Evolutionary conservation across 2,888 invertebrate genomes (phyloP), one percentile per base, ranked within the genome.

Genomic region (Pristionchus arcanus): DNA sequence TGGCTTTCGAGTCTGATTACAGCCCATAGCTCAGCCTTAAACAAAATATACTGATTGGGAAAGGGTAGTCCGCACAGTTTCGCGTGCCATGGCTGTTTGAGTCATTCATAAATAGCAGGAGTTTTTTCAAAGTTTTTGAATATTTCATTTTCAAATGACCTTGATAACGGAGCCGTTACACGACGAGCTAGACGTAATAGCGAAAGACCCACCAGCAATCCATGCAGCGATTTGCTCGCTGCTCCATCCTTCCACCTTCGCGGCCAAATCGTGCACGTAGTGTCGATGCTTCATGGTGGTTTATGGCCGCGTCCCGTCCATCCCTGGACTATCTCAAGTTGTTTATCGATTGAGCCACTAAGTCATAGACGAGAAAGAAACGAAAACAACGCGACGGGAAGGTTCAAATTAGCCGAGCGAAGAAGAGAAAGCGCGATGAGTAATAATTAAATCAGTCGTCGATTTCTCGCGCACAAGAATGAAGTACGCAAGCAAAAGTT

Each of bases 141-240:
- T n/a, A 71, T 71, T 15, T 9, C 2, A 55, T 3, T 55, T 55
- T 55, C 55, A 3, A 16, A 16, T 16, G 13, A 28, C n/a, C 71
- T n/a, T 71, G 15, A n/a, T 25, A 71, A n/a, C 34, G 31, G 3
- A 25, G 34, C 16, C 13, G 16, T 16, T 28, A 15, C 71, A 25
- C 71, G 28, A 71, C 28, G 71, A 31, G 71, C 25, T 21, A 4
- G 15, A 71, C 31, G n/a, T 71, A 42, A 34, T 15, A 16, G 21
- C 15, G 9, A 85, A 9, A 21, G 11, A 77, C 55, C 49, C 77
- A 92, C 92, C 93, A 91, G 91, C 92, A 74, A 93, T 92, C 93
- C 93, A 93, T 89, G 90, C 71, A n/a, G 91, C 88, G 34, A 93
- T 90, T 31, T 93, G 92, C 87, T 91, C 91, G 25, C 91, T 90